Evolutionary conservation across 2,113 vertebrate species (phyloP).

Genomic region (Urocolius indicus): DNA sequence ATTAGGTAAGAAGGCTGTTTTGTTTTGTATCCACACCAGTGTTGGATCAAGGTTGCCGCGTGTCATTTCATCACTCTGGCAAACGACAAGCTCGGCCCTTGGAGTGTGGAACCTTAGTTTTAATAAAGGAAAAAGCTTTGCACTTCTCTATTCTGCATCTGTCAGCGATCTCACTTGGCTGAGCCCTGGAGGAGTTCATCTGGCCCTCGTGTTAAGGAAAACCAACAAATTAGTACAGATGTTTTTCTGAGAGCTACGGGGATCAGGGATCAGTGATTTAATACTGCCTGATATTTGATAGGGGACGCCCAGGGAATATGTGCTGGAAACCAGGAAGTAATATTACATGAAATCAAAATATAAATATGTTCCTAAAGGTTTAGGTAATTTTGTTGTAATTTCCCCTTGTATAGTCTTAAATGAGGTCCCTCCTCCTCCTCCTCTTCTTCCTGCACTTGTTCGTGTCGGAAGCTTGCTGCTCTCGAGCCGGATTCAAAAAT

Average conservation of each 20-base stretch:
- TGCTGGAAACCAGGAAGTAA: slow-evolving; percentile 73
- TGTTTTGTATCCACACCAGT: slow-evolving; percentile 41
- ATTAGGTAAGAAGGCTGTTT: neutral
- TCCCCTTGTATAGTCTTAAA: slow-evolving; percentile 65
- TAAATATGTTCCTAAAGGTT: slow-evolving; percentile 75
- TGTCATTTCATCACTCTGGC: slow-evolving; percentile 54
- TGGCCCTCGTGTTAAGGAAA: slow-evolving; percentile 68
- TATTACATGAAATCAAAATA: slow-evolving; percentile 76
- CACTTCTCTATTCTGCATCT: slow-evolving; percentile 52
- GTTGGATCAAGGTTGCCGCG: slow-evolving; percentile 27
- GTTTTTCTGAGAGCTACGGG: slow-evolving; percentile 71
- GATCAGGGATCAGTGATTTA: slow-evolving; percentile 69
- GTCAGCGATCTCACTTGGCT: slow-evolving; percentile 68
- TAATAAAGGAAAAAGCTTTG: slow-evolving; percentile 59
- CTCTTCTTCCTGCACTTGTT: slow-evolving; percentile 44
- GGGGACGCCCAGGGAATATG: slow-evolving; percentile 57
- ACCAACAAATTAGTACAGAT: slow-evolving; percentile 74
- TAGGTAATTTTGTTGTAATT: slow-evolving; percentile 70
- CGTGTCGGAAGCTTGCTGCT: neutral
- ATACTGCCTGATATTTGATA: slow-evolving; percentile 74
- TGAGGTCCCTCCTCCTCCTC: slow-evolving; percentile 5
- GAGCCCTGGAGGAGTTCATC: slow-evolving; percentile 62
- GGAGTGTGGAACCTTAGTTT: slow-evolving; percentile 21
- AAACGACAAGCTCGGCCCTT: neutral
- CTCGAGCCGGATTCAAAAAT: neutral